Percentiles rank a stretch among this genome's conserved stretches.
These are phyloP conservation scores for Eriosoma lanigerum DNA, from an alignment of 1,140 invertebrate genomes.

Conservation along the genomic window DNA sequence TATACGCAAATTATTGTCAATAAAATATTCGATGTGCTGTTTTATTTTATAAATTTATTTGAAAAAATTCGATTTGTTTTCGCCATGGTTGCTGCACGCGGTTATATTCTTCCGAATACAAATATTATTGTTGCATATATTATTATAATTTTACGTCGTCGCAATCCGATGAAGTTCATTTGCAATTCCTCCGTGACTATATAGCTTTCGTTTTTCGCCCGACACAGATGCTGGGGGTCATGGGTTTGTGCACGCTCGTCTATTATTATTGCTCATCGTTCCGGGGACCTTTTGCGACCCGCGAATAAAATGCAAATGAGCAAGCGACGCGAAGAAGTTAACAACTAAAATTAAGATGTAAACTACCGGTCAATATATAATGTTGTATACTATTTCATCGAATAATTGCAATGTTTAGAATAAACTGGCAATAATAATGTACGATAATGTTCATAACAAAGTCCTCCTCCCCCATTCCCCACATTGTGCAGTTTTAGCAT, in stretches of 20 bases:
- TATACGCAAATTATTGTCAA: no score
- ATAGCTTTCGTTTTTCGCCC: background rate
- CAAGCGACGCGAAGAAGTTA: background rate
- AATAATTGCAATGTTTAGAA: background rate
- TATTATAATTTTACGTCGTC: no score
- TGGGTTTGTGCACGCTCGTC: background rate
- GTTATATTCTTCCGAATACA: no score
- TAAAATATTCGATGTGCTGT: no score
- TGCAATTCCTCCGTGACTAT: background rate
- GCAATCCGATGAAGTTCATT: background rate
- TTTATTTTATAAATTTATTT: no score
- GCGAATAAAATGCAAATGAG: background rate
- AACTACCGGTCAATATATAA: background rate
- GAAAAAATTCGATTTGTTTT: no score
- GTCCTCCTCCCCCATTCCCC: no score
- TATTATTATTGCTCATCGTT: background rate
- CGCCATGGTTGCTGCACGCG: no score
- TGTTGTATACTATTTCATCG: constrained; percentile 6
- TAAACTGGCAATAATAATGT: no score
- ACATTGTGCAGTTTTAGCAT: no score
- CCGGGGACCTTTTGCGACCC: background rate
- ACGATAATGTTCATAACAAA: no score
- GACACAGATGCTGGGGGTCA: background rate
- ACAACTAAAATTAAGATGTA: constrained; percentile 18
- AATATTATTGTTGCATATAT: no score